These are phyloP conservation scores for Hoplostethus mediterraneus DNA, from an alignment of 2,797 vertebrate species.

Conservation along the genomic window DNA sequence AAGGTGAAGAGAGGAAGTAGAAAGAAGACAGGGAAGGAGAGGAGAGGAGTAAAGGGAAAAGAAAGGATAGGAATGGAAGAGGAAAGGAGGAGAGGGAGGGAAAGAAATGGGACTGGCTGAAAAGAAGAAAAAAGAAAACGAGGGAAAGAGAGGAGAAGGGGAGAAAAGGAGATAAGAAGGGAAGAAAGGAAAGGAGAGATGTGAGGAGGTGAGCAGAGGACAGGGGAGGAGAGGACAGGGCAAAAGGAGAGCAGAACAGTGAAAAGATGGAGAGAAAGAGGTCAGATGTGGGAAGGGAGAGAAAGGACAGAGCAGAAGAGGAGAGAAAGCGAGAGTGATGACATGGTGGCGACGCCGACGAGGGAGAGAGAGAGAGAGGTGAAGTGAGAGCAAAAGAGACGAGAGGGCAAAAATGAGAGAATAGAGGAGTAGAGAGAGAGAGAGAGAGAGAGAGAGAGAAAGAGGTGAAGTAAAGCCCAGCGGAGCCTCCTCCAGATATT, in stretches of 20 bases:
- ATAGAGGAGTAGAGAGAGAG: neutral
- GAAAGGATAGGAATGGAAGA: neutral
- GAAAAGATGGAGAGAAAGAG: conserved; percentile 26
- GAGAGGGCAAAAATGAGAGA: neutral
- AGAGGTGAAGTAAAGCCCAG: conserved; percentile 61
- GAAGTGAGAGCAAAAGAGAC: conserved; percentile 5
- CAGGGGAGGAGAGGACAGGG: conserved; percentile 6
- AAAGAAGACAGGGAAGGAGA: too few relatives aligned
- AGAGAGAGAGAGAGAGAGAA: conserved; percentile 37
- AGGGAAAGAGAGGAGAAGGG: too few relatives aligned
- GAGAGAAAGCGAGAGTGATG: neutral
- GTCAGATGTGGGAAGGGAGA: conserved; percentile 23
- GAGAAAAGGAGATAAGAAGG: too few relatives aligned
- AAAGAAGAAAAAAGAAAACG: too few relatives aligned
- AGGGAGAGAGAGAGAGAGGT: conserved; percentile 37
- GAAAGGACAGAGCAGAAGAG: conserved; percentile 15
- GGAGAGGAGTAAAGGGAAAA: too few relatives aligned
- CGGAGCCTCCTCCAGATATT: conserved; percentile 76
- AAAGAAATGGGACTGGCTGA: too few relatives aligned
- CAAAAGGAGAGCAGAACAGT: neutral
- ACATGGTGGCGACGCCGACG: conserved; percentile 30
- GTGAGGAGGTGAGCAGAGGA: neutral
- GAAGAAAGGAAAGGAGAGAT: too few relatives aligned
- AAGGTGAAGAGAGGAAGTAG: too few relatives aligned
- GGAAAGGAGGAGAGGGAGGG: neutral